Evolutionary conservation across 2,113 vertebrate genomes (phyloP).

Genomic region (Caranx melampygus): DNA sequence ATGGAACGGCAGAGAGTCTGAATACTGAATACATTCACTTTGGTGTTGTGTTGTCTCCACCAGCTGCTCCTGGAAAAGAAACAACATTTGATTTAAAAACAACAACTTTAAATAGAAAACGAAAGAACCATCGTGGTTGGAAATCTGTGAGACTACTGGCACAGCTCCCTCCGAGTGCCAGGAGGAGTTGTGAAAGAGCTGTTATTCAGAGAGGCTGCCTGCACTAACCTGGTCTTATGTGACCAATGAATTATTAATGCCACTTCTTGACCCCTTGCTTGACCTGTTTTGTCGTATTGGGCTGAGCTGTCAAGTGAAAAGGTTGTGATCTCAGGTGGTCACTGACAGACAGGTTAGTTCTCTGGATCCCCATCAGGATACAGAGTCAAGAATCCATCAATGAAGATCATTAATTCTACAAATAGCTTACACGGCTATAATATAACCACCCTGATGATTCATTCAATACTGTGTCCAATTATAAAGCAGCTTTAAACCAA

Average conservation of each 20-base stretch:
- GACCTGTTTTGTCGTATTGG: neutral
- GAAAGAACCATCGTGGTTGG: no score
- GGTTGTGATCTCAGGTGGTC: constrained; percentile 11
- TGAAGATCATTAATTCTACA: constrained; percentile 36
- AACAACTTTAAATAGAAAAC: no score
- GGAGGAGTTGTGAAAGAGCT: neutral
- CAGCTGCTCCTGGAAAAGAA: no score
- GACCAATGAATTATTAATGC: constrained; percentile 38
- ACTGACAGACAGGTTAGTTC: constrained; percentile 15
- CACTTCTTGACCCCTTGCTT: neutral
- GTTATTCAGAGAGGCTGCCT: constrained; percentile 1
- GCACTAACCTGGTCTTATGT: neutral
- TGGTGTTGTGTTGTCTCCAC: no score
- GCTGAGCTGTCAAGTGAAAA: neutral
- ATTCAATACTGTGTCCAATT: neutral
- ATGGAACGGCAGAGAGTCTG: no score
- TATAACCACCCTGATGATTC: neutral
- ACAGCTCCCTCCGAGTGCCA: neutral
- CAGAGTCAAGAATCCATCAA: constrained; percentile 13
- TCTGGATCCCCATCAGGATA: constrained; percentile 16
- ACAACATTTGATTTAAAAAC: no score
- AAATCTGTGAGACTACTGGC: no score
- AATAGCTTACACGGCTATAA: constrained; percentile 47
- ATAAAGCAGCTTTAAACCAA: neutral
- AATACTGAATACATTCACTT: no score